Conservation (phyloP, 2,888 invertebrate species). For the Melikaiella ostensackeni region DNA sequence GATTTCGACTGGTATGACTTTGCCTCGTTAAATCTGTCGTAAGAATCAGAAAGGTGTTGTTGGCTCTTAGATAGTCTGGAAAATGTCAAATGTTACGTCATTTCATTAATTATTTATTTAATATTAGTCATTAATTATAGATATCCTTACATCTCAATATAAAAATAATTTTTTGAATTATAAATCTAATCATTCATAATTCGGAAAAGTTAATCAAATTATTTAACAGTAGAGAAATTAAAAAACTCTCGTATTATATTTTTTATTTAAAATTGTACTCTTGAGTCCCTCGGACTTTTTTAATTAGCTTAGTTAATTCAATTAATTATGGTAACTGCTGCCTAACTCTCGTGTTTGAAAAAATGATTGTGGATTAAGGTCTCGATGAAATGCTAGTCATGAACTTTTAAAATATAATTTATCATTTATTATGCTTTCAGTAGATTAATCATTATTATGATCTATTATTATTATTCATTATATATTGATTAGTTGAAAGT, state of each 20-base stretch:
- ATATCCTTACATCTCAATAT: too few species aligned
- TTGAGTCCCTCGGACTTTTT: background rate
- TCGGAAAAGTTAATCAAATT: too few species aligned
- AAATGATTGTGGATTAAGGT: background rate
- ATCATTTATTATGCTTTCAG: background rate
- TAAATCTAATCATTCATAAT: too few species aligned
- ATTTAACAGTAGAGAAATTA: too few species aligned
- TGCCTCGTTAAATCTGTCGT: constrained; percentile 68
- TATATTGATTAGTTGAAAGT: background rate
- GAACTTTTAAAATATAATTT: background rate
- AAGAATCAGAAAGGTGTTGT: constrained; percentile 72
- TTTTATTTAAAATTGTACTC: background rate
- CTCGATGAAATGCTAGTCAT: background rate
- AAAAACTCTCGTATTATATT: background rate
- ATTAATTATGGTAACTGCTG: background rate
- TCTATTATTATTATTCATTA: background rate
- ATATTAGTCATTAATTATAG: too few species aligned
- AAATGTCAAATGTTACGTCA: constrained; percentile 8
- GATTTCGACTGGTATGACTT: constrained; percentile 70
- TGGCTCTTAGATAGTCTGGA: constrained; percentile 73
- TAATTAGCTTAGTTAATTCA: background rate
- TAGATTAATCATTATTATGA: background rate
- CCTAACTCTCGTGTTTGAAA: background rate
- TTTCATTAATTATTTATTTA: background rate
- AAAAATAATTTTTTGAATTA: too few species aligned